phyloP scores from a whole-genome alignment of 2,113 vertebrate species.

The Tympanuchus pallidicinctus region DNA sequence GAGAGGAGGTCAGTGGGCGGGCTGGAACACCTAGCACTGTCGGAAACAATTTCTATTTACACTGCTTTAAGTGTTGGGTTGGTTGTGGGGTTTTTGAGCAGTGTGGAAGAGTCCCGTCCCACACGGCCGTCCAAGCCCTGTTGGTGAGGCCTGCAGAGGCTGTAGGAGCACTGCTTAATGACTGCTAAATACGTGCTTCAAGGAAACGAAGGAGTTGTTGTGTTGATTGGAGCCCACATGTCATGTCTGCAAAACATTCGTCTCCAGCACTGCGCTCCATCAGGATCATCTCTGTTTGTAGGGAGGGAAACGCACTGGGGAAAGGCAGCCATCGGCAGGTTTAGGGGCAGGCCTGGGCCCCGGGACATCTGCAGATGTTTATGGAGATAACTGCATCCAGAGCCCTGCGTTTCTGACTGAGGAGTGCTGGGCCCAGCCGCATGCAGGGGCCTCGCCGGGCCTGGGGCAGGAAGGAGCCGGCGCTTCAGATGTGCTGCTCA shows the following conservation, averaged over 20 bases:
- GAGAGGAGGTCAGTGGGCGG: background rate
- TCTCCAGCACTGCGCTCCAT: background rate
- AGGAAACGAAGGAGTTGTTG: background rate
- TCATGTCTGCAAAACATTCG: constrained; percentile 38
- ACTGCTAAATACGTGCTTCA: background rate
- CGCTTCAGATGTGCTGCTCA: background rate
- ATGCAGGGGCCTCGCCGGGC: background rate
- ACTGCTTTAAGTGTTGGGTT: background rate
- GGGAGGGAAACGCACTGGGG: background rate
- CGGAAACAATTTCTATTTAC: background rate
- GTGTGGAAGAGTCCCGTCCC: background rate
- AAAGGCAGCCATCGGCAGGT: background rate
- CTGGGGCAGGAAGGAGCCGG: background rate
- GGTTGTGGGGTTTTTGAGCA: background rate
- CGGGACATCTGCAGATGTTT: constrained; percentile 63
- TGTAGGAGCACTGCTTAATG: background rate
- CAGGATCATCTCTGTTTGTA: background rate
- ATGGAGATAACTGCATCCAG: constrained; percentile 45
- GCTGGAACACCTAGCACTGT: background rate
- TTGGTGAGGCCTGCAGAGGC: background rate
- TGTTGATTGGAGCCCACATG: constrained; percentile 21
- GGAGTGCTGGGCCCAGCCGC: background rate
- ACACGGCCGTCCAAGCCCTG: background rate
- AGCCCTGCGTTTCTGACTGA: background rate
- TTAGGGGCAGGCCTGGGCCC: background rate